Evolutionary conservation across 2,113 vertebrate genomes (phyloP), one percentile per base, ranked within the genome.

Genomic region (Sardina pilchardus): DNA sequence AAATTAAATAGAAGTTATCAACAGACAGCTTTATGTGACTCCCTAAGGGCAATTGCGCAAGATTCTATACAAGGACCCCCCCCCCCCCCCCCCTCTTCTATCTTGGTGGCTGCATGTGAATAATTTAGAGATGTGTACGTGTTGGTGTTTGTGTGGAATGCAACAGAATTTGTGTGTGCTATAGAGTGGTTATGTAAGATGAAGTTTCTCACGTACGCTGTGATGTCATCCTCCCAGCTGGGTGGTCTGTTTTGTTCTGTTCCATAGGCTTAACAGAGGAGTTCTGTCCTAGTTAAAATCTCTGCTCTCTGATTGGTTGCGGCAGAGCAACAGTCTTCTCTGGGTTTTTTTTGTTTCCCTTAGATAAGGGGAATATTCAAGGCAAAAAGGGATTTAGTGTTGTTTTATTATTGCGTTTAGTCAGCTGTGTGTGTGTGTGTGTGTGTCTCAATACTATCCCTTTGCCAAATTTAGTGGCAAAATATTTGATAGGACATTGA

Each of bases 121-220:
- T 71, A 9, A 71, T 30, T 34, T 71, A 30, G 24, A 30, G 63
- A 71, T 56, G 17, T 56, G 19, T 56, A 4, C 24, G 53, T 56
- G 1, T 1, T 50, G 1, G 48, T 50, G 48, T 50, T 30, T 8
- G 63, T 71, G 7, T 71, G 24, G 24, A 12, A 26, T 71, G 63
- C 63, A 71, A 1, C 12, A 10, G 59, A 5, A n/a, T 67, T 67
- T 67, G 1, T n/a, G 59, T 67, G 59, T 26, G 59, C 59, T 67
- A 26, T 67, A 67, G 59, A 67, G 59, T 67, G 59, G 59, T 67
- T 67, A 67, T 67, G 59, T 67, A 67, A 67, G n/a, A 24, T n/a
- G 5, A 67, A 10, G 59, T 26, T 67, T 6, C 59, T 67, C 59
- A 67, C 59, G n/a, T 67, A 24, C n/a, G 4, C 59, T 26, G 59